These are phyloP conservation scores for Drosophila pseudoobscura DNA, from an alignment of 1,140 invertebrate species.

Conservation along the genomic window DNA sequence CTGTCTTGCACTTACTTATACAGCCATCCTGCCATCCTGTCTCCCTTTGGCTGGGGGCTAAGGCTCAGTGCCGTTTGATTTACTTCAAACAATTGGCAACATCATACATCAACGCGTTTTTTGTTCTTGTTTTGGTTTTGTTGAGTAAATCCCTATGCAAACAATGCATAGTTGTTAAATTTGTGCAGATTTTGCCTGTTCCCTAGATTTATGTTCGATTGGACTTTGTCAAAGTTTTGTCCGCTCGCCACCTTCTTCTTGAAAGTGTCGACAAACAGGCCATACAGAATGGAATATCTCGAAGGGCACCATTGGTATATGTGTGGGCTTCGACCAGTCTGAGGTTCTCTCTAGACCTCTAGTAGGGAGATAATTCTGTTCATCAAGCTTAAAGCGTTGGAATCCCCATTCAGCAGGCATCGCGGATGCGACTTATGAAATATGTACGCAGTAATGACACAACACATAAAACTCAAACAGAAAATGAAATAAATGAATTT, in stretches of 20 bases:
- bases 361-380: no score
- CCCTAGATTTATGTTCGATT: slow-evolving; percentile 7
- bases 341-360: no score
- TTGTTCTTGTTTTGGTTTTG: slow-evolving; percentile 37
- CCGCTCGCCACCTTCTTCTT: no score
- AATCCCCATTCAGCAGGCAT: no score
- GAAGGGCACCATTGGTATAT: not conserved
- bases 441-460: not conserved
- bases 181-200: slow-evolving; percentile 19
- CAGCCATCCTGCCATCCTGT: slow-evolving; percentile 22
- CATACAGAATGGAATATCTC: no score
- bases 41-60: slow-evolving; percentile 2
- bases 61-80: slow-evolving; percentile 64
- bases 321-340: not conserved
- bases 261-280: no score
- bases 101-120: slow-evolving; percentile 79
- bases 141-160: slow-evolving; percentile 8
- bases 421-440: not conserved
- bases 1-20: slow-evolving; percentile 51
- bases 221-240: not conserved
- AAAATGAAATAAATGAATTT: slow-evolving; percentile 41
- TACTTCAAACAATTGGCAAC: slow-evolving; percentile 81
- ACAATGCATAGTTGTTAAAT: slow-evolving; percentile 5
- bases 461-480: slow-evolving; percentile 4
- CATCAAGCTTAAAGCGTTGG: no score